Conservation (phyloP, 2,113 vertebrate species). For the Lutjanus erythropterus region DNA sequence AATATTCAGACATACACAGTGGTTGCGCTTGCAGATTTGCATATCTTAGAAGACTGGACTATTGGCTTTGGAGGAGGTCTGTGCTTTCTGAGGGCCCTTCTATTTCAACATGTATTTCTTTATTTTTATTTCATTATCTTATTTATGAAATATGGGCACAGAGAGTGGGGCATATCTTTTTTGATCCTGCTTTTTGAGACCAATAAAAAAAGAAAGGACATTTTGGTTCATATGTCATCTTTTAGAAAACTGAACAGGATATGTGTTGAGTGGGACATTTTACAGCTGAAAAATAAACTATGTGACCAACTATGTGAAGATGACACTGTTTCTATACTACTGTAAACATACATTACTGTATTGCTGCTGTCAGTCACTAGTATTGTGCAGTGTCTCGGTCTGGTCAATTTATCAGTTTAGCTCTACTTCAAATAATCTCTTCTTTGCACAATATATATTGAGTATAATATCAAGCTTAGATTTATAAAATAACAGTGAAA, state of each 20-base stretch:
- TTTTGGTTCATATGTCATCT: not conserved
- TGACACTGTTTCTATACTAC: not conserved
- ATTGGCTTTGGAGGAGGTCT: too few species aligned
- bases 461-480: not conserved
- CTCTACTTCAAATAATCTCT: not conserved
- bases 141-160: too few species aligned
- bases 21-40: too few species aligned
- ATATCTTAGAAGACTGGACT: too few species aligned
- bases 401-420: not conserved
- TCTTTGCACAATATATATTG: not conserved
- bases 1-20: too few species aligned
- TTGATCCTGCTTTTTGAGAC: too few species aligned
- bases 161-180: too few species aligned
- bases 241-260: not conserved
- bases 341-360: not conserved
- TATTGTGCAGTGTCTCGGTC: not conserved
- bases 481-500: not conserved
- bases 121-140: too few species aligned
- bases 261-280: not conserved
- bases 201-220: too few species aligned
- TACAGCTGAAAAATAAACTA: not conserved
- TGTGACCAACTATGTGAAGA: not conserved
- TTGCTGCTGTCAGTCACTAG: not conserved
- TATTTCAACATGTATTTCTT: too few species aligned
- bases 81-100: too few species aligned